Evolutionary conservation across 2,888 invertebrate species (phyloP).

Genomic region (Drosophila mimica): DNA sequence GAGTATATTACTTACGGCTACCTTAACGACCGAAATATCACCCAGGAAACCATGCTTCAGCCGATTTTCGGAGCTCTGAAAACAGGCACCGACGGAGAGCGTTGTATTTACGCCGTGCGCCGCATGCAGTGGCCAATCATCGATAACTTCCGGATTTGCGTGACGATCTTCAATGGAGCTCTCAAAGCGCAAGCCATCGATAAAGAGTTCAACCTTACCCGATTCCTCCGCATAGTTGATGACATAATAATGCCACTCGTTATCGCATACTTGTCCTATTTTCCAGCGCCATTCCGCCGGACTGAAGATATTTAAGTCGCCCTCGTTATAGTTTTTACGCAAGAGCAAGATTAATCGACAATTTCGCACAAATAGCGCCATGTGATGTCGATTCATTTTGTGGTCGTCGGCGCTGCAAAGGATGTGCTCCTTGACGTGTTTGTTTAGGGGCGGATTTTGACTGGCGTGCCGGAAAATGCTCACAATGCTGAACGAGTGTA

Average conservation of each 20-base stretch:
- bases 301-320: constrained; percentile 96
- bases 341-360: constrained; percentile 97
- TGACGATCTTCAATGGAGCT: constrained; percentile 85
- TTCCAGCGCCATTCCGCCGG: constrained; percentile 99
- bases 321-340: constrained; percentile 95
- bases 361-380: constrained; percentile 98
- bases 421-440: constrained; percentile 97
- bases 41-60: constrained; percentile 90
- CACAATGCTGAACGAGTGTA: constrained; percentile 94
- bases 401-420: constrained; percentile 99
- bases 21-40: constrained; percentile 84
- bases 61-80: constrained; percentile 97
- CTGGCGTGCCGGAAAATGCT: constrained; percentile 98
- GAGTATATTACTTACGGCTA: constrained; percentile 75
- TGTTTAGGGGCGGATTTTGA: constrained; percentile 88
- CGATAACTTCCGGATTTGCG: constrained; percentile 97
- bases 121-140: constrained; percentile 99
- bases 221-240: constrained; percentile 92
- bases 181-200: constrained; percentile 90
- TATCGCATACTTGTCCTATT: constrained; percentile 97
- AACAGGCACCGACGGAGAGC: constrained; percentile 97
- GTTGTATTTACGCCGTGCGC: constrained; percentile 97
- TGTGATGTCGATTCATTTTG: constrained; percentile 99
- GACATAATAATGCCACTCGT: constrained; percentile 99
- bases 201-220: constrained; percentile 91